phyloP scores from a whole-genome alignment of 2,113 vertebrate species.

The Motacilla alba region DNA sequence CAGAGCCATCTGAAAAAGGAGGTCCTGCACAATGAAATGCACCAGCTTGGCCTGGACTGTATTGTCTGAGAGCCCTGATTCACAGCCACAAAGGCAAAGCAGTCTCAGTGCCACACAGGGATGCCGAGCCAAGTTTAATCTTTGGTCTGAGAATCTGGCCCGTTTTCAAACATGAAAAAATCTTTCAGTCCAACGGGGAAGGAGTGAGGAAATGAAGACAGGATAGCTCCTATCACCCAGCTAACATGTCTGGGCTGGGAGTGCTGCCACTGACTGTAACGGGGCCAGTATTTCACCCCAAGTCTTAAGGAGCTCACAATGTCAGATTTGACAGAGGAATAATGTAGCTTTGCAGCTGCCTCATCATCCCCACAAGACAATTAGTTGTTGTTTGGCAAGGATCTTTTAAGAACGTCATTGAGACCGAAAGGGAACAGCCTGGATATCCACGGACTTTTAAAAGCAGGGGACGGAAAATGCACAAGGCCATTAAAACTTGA shows the following conservation, averaged over 20 bases:
- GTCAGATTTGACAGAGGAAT: background rate
- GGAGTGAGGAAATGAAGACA: slow-evolving; percentile 53
- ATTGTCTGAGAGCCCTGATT: slow-evolving; percentile 25
- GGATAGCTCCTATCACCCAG: slow-evolving; percentile 41
- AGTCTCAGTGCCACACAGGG: slow-evolving; percentile 35
- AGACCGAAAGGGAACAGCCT: slow-evolving; percentile 60
- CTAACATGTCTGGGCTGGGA: slow-evolving; percentile 51
- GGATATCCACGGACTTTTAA: slow-evolving; percentile 61
- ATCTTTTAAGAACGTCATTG: slow-evolving; percentile 53
- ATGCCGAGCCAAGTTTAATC: slow-evolving; percentile 48
- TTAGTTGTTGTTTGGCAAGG: slow-evolving; percentile 66
- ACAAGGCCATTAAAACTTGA: slow-evolving; percentile 53
- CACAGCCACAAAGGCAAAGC: slow-evolving; percentile 19
- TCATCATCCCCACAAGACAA: slow-evolving; percentile 55
- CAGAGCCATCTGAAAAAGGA: slow-evolving; percentile 3
- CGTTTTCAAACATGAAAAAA: slow-evolving; percentile 38
- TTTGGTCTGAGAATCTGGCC: slow-evolving; percentile 40
- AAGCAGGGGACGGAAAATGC: slow-evolving; percentile 47
- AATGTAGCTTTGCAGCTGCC: slow-evolving; percentile 50
- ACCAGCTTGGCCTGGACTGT: background rate
- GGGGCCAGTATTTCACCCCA: slow-evolving; percentile 42
- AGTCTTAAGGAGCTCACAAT: slow-evolving; percentile 22
- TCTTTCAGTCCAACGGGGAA: background rate
- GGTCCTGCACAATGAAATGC: background rate
- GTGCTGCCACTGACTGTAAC: slow-evolving; percentile 23